Conservation (phyloP, 92 coral and sea anemone species). For the Hydrozoanthus gracilis region DNA sequence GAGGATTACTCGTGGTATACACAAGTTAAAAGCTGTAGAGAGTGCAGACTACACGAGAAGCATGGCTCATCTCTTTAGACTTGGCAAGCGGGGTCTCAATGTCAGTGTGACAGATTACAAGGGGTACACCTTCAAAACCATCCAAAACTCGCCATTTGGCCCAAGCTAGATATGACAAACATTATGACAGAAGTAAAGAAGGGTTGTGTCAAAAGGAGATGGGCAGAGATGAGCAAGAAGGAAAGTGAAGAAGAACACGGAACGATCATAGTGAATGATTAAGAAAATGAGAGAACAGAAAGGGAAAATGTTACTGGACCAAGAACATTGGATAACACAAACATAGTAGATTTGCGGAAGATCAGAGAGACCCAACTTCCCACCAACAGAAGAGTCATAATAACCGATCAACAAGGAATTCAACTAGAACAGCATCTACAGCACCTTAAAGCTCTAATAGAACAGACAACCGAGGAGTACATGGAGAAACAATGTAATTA, state of each 20-base stretch:
- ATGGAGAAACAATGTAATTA: background rate
- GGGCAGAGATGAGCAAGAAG: constrained; percentile 32
- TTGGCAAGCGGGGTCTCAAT: too few species aligned
- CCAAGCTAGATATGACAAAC: constrained; percentile 37
- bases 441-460: constrained; percentile 23
- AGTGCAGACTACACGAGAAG: too few species aligned
- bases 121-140: constrained; percentile 11
- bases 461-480: constrained; percentile 7
- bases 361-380: constrained; percentile 30
- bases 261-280: constrained; percentile 27
- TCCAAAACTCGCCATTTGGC: constrained; percentile 41
- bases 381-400: constrained; percentile 28
- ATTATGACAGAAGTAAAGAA: constrained; percentile 32
- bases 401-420: constrained; percentile 32
- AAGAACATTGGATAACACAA: background rate
- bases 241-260: constrained; percentile 5
- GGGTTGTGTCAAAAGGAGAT: constrained; percentile 42
- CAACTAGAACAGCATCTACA: constrained; percentile 34
- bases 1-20: too few species aligned
- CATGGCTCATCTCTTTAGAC: too few species aligned
- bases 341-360: constrained; percentile 34
- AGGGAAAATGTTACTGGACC: background rate
- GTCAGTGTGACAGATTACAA: too few species aligned
- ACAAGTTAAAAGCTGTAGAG: too few species aligned
- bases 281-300: constrained; percentile 11